Conservation (phyloP, 2,113 vertebrate genomes). For the Neoarius graeffei region DNA sequence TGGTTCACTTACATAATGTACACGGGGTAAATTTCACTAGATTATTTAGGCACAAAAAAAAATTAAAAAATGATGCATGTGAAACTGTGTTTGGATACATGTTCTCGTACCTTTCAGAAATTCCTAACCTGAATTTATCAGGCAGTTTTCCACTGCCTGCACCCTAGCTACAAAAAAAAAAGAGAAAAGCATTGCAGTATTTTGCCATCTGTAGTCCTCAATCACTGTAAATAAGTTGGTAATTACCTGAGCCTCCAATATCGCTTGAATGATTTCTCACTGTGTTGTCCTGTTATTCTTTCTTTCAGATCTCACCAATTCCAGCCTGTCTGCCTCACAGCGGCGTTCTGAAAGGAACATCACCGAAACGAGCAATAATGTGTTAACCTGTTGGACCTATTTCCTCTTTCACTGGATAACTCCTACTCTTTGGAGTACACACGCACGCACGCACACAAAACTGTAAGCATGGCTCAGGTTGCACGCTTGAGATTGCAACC, state of each 20-base stretch:
- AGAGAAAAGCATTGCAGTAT: not conserved
- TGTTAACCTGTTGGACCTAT: slow-evolving; percentile 32
- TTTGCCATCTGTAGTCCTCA: not conserved
- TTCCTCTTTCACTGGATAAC: slow-evolving; percentile 21
- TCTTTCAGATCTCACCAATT: slow-evolving; percentile 38
- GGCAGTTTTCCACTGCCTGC: too few relatives aligned
- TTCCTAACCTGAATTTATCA: too few relatives aligned
- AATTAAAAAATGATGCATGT: too few relatives aligned
- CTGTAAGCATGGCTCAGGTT: slow-evolving; percentile 37
- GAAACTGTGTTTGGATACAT: too few relatives aligned
- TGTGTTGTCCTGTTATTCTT: not conserved
- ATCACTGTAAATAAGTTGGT: slow-evolving; percentile 1
- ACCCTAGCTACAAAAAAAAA: too few relatives aligned
- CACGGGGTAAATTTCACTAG: too few relatives aligned
- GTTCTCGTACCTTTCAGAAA: too few relatives aligned
- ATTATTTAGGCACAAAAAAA: too few relatives aligned
- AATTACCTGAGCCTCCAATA: not conserved
- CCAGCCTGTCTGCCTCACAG: not conserved
- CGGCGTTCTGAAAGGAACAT: slow-evolving; percentile 10
- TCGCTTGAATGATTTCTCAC: not conserved
- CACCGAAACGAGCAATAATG: not conserved
- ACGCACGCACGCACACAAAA: not conserved
- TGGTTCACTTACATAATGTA: too few relatives aligned
- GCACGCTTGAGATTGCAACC: slow-evolving; percentile 26
- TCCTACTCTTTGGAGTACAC: not conserved